phyloP scores from a whole-genome alignment of 2,888 invertebrate species.

The Eupithecia subfuscata region DNA sequence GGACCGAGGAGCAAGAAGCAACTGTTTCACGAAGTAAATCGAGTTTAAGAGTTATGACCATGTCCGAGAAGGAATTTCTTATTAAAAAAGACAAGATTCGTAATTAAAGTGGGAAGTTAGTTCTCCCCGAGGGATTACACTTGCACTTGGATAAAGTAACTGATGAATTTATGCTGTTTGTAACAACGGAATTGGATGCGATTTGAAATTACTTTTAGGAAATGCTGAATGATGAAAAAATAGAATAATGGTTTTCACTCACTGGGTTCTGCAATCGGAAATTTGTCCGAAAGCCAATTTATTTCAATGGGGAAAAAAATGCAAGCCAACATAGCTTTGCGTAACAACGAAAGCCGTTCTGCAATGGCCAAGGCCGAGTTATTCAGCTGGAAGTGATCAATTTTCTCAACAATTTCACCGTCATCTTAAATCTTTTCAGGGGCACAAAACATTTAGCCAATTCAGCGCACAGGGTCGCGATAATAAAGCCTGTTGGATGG shows the following conservation, averaged over 20 bases:
- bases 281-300: slow-evolving; percentile 3
- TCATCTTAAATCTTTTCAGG: slow-evolving; percentile 81
- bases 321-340: slow-evolving; percentile 23
- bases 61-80: slow-evolving; percentile 44
- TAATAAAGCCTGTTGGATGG: slow-evolving; percentile 79
- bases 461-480: slow-evolving; percentile 77
- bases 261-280: background rate
- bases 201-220: slow-evolving; percentile 10
- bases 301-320: slow-evolving; percentile 19
- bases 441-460: slow-evolving; percentile 82
- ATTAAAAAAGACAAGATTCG: slow-evolving; percentile 47
- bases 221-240: background rate
- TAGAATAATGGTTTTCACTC: slow-evolving; percentile 1
- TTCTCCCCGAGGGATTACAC: slow-evolving; percentile 38
- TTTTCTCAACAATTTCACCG: slow-evolving; percentile 82
- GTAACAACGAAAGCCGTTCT: slow-evolving; percentile 42
- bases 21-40: slow-evolving; percentile 44
- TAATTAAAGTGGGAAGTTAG: slow-evolving; percentile 47
- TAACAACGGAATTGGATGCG: slow-evolving; percentile 25
- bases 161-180: slow-evolving; percentile 39
- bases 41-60: slow-evolving; percentile 48
- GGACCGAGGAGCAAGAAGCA: slow-evolving; percentile 33
- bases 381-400: slow-evolving; percentile 80
- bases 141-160: slow-evolving; percentile 38
- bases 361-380: slow-evolving; percentile 63